Percentiles rank a stretch among this genome's conserved stretches.
phyloP scores from a whole-genome alignment of 2,888 invertebrate genomes.

The Pemphredon lugubris region DNA sequence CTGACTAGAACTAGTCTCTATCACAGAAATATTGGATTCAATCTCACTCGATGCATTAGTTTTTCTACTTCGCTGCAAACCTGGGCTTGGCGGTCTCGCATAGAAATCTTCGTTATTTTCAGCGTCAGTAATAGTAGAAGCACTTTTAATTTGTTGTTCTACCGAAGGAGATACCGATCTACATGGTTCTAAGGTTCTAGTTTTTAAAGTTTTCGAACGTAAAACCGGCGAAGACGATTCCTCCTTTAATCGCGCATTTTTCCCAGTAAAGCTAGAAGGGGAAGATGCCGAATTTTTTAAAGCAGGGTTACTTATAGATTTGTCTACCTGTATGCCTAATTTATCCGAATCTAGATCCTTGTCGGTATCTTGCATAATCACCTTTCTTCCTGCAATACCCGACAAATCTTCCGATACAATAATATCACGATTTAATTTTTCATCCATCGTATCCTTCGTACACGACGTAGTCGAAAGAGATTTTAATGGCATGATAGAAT shows the following conservation, averaged over 20 bases:
- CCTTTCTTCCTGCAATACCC: conserved; percentile 11
- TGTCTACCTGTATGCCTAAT: not conserved
- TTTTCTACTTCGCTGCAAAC: not conserved
- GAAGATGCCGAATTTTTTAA: conserved; percentile 1
- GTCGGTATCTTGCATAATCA: not conserved
- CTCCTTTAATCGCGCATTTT: not conserved
- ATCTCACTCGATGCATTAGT: not conserved
- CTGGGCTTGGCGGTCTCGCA: not conserved
- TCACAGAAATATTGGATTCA: conserved; percentile 40
- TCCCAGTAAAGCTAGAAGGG: not conserved
- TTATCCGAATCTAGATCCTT: conserved; percentile 1
- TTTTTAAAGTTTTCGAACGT: conserved; percentile 11
- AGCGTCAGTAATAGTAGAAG: not conserved
- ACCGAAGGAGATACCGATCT: not conserved
- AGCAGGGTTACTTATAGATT: conserved; percentile 15
- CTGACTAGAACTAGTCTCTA: conserved; percentile 58
- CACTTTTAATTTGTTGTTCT: not conserved
- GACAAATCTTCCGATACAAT: conserved; percentile 32
- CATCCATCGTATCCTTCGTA: conserved; percentile 24
- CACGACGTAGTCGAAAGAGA: conserved; percentile 12
- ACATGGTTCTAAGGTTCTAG: not conserved
- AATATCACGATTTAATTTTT: conserved; percentile 45
- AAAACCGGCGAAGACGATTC: conserved; percentile 6
- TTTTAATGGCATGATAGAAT: conserved; percentile 19
- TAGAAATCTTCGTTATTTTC: not conserved